These are phyloP conservation scores for Oncopodura yosiiana DNA, from an alignment of 1,140 invertebrate genomes.

Conservation along the genomic window DNA sequence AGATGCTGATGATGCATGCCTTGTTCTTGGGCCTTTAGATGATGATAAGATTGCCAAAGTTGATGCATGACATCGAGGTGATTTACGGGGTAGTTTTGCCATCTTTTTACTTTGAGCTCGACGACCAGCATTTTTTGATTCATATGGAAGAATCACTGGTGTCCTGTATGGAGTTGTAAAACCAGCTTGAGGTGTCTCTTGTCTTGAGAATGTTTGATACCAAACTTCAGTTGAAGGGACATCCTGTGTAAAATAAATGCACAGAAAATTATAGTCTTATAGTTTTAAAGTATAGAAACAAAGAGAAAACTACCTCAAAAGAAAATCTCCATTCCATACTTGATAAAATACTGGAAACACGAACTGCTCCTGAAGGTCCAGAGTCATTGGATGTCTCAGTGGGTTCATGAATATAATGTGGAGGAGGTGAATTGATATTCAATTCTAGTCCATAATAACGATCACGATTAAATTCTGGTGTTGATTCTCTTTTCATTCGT, in stretches of 20 bases:
- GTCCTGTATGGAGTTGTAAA: slow-evolving; percentile 39
- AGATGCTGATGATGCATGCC: background rate
- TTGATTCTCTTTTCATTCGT: background rate
- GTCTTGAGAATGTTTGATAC: slow-evolving; percentile 64
- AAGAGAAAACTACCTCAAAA: slow-evolving; percentile 26
- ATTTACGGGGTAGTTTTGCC: slow-evolving; percentile 61
- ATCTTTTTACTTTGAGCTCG: slow-evolving; percentile 36
- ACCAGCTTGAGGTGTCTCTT: slow-evolving; percentile 58
- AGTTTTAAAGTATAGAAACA: background rate
- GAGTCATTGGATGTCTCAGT: slow-evolving; percentile 1
- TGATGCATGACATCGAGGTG: slow-evolving; percentile 70
- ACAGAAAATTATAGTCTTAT: slow-evolving; percentile 1
- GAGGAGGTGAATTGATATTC: slow-evolving; percentile 4
- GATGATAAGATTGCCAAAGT: slow-evolving; percentile 65
- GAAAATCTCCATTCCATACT: slow-evolving; percentile 26
- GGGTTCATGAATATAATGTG: slow-evolving; percentile 1
- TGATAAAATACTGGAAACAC: slow-evolving; percentile 23
- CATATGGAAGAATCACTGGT: slow-evolving; percentile 63
- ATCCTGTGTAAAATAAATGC: slow-evolving; percentile 9
- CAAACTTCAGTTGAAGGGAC: slow-evolving; percentile 61
- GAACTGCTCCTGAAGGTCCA: slow-evolving; percentile 25
- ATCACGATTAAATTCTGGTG: background rate
- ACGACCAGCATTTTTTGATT: slow-evolving; percentile 44
- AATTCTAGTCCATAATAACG: background rate
- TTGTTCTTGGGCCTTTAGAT: slow-evolving; percentile 5